Conservation (phyloP, 2,113 vertebrate species). For the Manacus vitellinus region DNA sequence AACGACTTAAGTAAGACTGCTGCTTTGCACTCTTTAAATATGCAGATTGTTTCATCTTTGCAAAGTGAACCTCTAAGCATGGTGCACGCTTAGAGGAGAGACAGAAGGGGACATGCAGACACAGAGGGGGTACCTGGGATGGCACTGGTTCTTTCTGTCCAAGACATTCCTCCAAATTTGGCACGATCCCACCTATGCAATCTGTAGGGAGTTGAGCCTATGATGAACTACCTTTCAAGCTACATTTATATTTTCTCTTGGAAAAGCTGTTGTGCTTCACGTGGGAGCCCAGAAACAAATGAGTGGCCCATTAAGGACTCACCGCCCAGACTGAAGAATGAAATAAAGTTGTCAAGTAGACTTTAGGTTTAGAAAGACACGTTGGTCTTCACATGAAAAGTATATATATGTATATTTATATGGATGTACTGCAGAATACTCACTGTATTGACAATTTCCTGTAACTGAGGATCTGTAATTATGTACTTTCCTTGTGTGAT, state of each 20-base stretch:
- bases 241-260: neutral
- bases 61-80: neutral
- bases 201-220: neutral
- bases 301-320: neutral
- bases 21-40: neutral
- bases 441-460: neutral
- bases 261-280: neutral
- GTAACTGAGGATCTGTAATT: neutral
- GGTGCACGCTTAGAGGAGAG: neutral
- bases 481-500: rapidly evolving
- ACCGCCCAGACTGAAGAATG: neutral
- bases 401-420: neutral
- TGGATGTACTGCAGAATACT: neutral
- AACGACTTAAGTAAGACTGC: neutral
- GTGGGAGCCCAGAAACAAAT: neutral
- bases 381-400: neutral
- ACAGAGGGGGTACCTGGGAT: neutral
- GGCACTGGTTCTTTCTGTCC: neutral
- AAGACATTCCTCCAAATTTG: neutral
- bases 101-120: rapidly evolving
- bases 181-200: neutral
- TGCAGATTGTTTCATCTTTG: neutral
- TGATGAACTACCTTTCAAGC: neutral
- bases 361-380: neutral
- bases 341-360: neutral